Percentiles rank a stretch among this genome's conserved stretches.
Evolutionary conservation across 2,113 vertebrate species (phyloP).

Genomic region (Mesitornis unicolor): DNA sequence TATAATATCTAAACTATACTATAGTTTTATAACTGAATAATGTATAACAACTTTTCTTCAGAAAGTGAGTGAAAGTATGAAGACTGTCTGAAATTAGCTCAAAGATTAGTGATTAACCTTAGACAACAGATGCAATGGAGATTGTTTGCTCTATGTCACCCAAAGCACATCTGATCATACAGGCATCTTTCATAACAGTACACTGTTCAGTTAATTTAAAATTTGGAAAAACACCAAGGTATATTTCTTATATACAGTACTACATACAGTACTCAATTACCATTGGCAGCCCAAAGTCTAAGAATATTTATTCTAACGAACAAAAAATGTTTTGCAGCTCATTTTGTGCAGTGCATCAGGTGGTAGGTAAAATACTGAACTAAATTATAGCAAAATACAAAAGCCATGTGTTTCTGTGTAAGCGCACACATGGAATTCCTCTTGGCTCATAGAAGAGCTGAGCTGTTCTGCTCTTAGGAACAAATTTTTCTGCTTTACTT

Average conservation of each 20-base stretch:
- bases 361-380: background rate
- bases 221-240: background rate
- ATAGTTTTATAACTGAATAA: background rate
- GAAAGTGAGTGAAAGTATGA: background rate
- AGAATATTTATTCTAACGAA: background rate
- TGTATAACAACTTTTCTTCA: background rate
- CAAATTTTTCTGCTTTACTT: background rate
- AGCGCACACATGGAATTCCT: fast-evolving
- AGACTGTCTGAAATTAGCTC: background rate
- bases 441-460: background rate
- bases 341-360: background rate
- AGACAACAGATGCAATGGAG: background rate
- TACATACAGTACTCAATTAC: background rate
- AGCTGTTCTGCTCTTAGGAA: background rate
- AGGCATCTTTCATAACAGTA: background rate
- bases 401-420: background rate
- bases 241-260: background rate
- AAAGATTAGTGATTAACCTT: background rate
- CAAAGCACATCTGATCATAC: background rate
- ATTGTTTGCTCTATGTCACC: background rate
- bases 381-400: background rate
- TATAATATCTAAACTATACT: background rate
- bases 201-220: background rate
- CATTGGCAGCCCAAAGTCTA: background rate
- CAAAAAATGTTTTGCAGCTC: background rate